phyloP scores from a whole-genome alignment of 2,113 vertebrate genomes.

The Scytalopus superciliaris region DNA sequence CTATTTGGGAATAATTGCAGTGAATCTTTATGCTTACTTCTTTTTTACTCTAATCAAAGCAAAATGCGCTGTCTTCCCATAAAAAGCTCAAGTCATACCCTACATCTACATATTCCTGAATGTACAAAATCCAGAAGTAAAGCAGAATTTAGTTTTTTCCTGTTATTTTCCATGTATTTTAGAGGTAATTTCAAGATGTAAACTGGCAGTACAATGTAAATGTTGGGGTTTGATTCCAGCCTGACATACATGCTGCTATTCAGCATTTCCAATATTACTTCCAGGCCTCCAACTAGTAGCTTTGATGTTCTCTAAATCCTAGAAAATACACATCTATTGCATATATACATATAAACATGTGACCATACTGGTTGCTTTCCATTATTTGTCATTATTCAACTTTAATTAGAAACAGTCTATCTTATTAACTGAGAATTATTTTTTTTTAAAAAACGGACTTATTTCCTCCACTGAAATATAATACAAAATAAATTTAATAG shows the following conservation, averaged over 20 bases:
- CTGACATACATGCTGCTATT: neutral
- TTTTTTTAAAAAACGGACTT: neutral
- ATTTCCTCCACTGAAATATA: neutral
- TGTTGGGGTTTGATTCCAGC: neutral
- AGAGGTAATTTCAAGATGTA: neutral
- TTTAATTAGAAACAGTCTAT: conserved; percentile 53
- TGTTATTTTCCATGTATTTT: neutral
- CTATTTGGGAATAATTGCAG: neutral
- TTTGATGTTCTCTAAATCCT: conserved; percentile 35
- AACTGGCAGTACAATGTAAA: neutral
- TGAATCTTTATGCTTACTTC: neutral
- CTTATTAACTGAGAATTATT: neutral
- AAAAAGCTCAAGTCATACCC: neutral
- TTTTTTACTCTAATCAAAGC: neutral
- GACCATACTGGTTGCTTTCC: conserved; percentile 26
- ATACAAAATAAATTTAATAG: neutral
- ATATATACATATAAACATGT: conserved; percentile 7
- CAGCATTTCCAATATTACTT: conserved; percentile 24
- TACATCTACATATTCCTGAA: neutral
- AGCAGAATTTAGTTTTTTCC: neutral
- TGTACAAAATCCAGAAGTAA: neutral
- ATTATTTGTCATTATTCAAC: conserved; percentile 35
- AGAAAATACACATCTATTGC: conserved; percentile 23
- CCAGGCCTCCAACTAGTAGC: neutral
- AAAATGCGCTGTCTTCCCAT: neutral